Percentiles rank a stretch among this genome's conserved stretches.
phyloP scores from a whole-genome alignment of 2,888 invertebrate genomes.

The Yponomeuta cagnagella region DNA sequence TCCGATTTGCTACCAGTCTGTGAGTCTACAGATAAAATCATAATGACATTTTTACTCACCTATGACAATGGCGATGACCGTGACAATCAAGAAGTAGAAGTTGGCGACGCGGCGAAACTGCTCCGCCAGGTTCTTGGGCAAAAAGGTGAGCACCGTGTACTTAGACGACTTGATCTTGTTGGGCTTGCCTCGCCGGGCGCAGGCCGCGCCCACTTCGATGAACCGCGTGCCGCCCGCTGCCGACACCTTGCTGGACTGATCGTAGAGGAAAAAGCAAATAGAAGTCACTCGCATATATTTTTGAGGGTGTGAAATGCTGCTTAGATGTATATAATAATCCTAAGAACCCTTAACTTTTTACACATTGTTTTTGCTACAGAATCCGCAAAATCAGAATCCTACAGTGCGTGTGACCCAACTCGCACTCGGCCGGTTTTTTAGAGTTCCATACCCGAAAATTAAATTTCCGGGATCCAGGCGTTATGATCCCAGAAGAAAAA shows the following conservation, averaged over 20 bases:
- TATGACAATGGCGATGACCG: slow-evolving; percentile 80
- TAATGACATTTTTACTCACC: slow-evolving; percentile 51
- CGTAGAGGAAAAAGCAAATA: slow-evolving; percentile 18
- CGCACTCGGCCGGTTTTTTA: too few relatives aligned
- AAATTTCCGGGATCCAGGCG: too few relatives aligned
- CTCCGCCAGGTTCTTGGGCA: slow-evolving; percentile 88
- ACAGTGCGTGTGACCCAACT: too few relatives aligned
- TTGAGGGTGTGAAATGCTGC: neutral
- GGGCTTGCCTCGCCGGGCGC: slow-evolving; percentile 51
- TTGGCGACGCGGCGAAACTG: slow-evolving; percentile 90
- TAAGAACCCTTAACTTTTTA: too few relatives aligned
- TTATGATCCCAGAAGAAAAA: too few relatives aligned
- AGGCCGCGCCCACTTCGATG: slow-evolving; percentile 73
- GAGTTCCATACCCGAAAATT: too few relatives aligned
- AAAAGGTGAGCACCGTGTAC: slow-evolving; percentile 85
- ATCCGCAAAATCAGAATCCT: too few relatives aligned
- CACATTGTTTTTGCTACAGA: too few relatives aligned
- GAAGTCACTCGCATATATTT: neutral
- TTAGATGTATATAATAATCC: too few relatives aligned
- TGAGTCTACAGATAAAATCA: too few relatives aligned
- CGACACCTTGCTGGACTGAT: slow-evolving; percentile 78
- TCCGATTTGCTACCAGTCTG: too few relatives aligned
- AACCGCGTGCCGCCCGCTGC: slow-evolving; percentile 74
- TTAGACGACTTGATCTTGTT: slow-evolving; percentile 80
- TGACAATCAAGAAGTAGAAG: slow-evolving; percentile 87